Evolutionary conservation across 2,113 vertebrate genomes (phyloP).

Genomic region (Gorilla gorilla): DNA sequence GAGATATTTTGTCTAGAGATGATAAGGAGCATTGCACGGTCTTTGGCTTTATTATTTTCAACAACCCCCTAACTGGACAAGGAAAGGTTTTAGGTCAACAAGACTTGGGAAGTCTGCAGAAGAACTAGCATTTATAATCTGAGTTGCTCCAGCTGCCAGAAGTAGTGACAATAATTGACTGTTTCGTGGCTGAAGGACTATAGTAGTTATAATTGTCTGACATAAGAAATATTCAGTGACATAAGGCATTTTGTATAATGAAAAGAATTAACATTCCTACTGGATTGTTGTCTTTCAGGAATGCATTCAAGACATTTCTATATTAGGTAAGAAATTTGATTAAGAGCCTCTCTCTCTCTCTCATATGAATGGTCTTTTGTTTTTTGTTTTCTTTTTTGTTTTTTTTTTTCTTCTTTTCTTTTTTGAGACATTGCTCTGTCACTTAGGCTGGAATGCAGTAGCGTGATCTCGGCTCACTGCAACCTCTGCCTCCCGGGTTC

Average conservation of each 20-base stretch:
- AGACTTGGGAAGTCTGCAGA: background rate
- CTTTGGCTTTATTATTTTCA: background rate
- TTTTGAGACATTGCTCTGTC: no score
- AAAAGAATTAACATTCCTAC: background rate
- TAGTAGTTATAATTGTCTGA: background rate
- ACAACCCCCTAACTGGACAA: background rate
- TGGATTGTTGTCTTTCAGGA: background rate
- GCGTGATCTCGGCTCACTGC: no score
- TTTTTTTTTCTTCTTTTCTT: background rate
- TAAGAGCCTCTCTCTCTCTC: background rate
- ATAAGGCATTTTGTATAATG: background rate
- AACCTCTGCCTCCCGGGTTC: no score
- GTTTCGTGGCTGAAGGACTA: background rate
- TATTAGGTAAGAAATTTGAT: background rate
- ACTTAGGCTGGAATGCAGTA: no score
- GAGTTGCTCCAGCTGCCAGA: background rate
- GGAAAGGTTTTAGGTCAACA: background rate
- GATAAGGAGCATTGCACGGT: background rate
- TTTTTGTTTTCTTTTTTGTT: background rate
- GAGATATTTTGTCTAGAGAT: background rate
- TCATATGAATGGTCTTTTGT: no score
- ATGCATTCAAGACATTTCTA: background rate
- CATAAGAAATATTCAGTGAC: background rate
- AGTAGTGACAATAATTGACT: background rate
- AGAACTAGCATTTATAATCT: background rate